Evolutionary conservation across 1,140 invertebrate genomes (phyloP).

Genomic region (Zaprionus capensis): DNA sequence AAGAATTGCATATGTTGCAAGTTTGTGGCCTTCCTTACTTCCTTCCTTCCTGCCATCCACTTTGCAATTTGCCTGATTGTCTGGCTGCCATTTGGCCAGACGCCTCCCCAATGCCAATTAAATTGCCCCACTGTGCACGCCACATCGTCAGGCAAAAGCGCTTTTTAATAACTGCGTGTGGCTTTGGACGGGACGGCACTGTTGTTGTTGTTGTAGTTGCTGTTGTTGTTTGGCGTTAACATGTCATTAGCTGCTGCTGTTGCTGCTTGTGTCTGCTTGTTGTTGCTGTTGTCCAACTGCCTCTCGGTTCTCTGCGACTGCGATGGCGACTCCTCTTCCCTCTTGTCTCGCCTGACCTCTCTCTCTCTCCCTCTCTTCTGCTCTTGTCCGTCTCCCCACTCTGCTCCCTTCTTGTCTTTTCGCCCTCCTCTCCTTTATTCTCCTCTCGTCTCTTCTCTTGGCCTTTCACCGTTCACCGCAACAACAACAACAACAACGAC

Average conservation of each 20-base stretch:
- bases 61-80: constrained; percentile 12
- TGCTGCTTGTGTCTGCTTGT: constrained; percentile 35
- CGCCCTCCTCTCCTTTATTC: constrained; percentile 52
- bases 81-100: constrained; percentile 11
- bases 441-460: constrained; percentile 38
- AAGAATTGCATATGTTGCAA: too few relatives aligned
- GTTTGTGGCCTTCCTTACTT: too few relatives aligned
- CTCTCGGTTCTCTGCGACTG: constrained; percentile 9
- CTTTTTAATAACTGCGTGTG: constrained; percentile 80
- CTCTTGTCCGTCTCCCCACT: background rate
- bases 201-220: constrained; percentile 5
- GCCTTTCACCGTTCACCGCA: constrained; percentile 79
- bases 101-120: constrained; percentile 19
- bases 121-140: constrained; percentile 60
- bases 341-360: constrained; percentile 15
- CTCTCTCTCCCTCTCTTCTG: background rate
- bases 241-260: constrained; percentile 67
- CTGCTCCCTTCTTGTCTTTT: constrained; percentile 23
- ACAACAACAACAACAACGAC: constrained; percentile 55
- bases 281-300: constrained; percentile 32
- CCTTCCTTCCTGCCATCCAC: background rate
- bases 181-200: constrained; percentile 37
- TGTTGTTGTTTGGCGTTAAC: constrained; percentile 63
- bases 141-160: constrained; percentile 56
- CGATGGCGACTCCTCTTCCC: constrained; percentile 1